Percentiles rank a stretch among this genome's conserved stretches.
Evolutionary conservation across 1,140 invertebrate genomes (phyloP).

Genomic region (Atta texana): DNA sequence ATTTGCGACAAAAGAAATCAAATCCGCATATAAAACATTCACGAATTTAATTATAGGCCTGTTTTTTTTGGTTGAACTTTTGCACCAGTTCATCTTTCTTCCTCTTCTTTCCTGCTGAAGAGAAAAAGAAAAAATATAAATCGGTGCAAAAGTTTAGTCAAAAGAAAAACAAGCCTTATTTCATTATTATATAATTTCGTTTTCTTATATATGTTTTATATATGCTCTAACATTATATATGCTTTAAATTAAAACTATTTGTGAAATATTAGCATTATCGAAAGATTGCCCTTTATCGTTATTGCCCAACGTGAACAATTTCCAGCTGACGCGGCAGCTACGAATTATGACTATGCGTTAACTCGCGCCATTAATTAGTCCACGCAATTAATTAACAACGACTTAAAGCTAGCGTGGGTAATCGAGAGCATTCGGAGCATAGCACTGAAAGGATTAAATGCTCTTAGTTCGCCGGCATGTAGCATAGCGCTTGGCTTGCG

Average conservation of each 20-base stretch:
- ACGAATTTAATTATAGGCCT: neutral
- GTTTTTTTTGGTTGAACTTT: too few relatives aligned
- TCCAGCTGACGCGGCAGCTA: conserved; percentile 46
- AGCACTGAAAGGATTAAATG: conserved; percentile 68
- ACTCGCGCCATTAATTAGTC: conserved; percentile 55
- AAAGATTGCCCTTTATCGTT: conserved; percentile 19
- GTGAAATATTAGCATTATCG: neutral
- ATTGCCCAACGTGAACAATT: conserved; percentile 18
- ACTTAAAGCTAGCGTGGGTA: conserved; percentile 40
- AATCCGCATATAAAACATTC: neutral
- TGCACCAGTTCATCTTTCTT: too few relatives aligned
- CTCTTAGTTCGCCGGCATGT: conserved; percentile 61
- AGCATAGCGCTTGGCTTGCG: conserved; percentile 82
- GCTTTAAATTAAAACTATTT: conserved; percentile 23
- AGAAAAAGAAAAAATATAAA: too few relatives aligned
- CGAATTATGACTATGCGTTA: conserved; percentile 41
- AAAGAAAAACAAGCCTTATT: neutral
- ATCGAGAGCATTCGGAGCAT: conserved; percentile 52
- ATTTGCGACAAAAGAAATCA: neutral
- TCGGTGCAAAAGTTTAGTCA: too few relatives aligned
- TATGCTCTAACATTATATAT: neutral
- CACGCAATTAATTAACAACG: conserved; percentile 59
- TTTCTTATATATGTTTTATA: too few relatives aligned
- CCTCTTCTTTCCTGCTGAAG: too few relatives aligned
- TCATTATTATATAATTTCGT: neutral